Base-by-base conservation (phyloP, 2,888 invertebrate genomes). In the Aphodius granarius region DNA sequence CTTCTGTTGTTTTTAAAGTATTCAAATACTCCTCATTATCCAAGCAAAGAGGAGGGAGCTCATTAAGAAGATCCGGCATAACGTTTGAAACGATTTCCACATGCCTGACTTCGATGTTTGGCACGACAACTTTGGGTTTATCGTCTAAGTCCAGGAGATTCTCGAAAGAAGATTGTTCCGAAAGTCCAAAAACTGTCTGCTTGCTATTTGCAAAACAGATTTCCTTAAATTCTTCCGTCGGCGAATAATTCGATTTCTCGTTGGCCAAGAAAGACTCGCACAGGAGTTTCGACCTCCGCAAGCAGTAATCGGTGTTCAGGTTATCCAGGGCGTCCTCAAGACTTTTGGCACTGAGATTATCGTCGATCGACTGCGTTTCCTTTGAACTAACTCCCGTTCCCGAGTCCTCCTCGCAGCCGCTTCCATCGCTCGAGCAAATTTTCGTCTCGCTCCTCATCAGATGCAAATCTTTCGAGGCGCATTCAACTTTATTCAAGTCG, bases 231-330 rank as follows among this genome's bases (percentile, higher is more conserved):
- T 68, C 68, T 20, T 68, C 68, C 21, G 68, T 68, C 6, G 68
- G 68, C 6, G 68, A 68, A 23, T 63, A 68, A 22, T 73, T 73
- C 13, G 73, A 68, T 68, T 66, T 75, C 68, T 75, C 75, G 63
- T 75, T 72, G 18, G 63, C 70, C 64, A 75, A 73, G 16, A 75
- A 75, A 21, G 63, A 66, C 18, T 73, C 75, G 17, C 75, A 75
- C 18, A 75, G 63, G 6, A 75, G 22, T 63, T 62, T 72, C 13
- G 68, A 22, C 15, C 72, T 66, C 19, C 66, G 66, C 16, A 72
- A 17, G 68, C 75, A 75, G 22, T 68, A 73, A 64, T 75, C 75
- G 63, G 68, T 75, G 21, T 20, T 68, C 9, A 73, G 22, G 18
- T 72, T 70, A 63, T 72, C 66, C 16, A 75, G 18, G 66, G 72